Conservation (phyloP, 2,888 invertebrate genomes). For the Eristalis tenax region DNA sequence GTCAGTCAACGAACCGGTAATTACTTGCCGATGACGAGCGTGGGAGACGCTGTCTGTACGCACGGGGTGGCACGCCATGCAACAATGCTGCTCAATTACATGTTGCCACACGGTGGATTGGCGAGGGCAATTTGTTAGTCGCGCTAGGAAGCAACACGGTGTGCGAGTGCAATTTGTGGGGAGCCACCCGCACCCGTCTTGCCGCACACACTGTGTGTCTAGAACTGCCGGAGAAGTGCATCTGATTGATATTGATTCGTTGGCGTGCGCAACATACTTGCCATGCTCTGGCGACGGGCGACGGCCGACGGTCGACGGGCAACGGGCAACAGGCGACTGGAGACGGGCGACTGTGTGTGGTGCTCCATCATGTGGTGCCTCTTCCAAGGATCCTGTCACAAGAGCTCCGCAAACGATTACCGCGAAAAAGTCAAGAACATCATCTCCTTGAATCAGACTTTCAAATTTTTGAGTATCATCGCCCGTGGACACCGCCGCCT, state of each 20-base stretch:
- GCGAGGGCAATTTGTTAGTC: not conserved
- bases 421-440: slow-evolving; percentile 32
- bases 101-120: not conserved
- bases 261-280: not conserved
- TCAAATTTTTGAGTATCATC: slow-evolving; percentile 35
- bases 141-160: not conserved
- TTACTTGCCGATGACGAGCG: not conserved
- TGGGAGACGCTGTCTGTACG: not conserved
- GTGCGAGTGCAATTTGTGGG: not conserved
- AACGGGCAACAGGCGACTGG: no score
- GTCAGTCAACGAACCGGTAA: not conserved
- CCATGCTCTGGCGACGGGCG: not conserved
- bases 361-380: slow-evolving; percentile 22
- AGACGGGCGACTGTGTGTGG: not conserved
- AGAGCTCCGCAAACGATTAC: slow-evolving; percentile 48
- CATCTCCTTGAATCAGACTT: slow-evolving; percentile 60
- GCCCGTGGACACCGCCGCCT: not conserved
- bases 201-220: not conserved
- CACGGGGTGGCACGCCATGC: not conserved
- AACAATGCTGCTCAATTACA: not conserved
- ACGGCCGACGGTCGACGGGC: no score
- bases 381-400: slow-evolving; percentile 8
- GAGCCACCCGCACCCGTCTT: not conserved
- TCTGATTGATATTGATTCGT: slow-evolving; percentile 10
- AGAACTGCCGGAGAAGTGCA: not conserved